These are phyloP conservation scores for Falco biarmicus DNA, from an alignment of 2,797 vertebrate genomes.

Conservation along the genomic window DNA sequence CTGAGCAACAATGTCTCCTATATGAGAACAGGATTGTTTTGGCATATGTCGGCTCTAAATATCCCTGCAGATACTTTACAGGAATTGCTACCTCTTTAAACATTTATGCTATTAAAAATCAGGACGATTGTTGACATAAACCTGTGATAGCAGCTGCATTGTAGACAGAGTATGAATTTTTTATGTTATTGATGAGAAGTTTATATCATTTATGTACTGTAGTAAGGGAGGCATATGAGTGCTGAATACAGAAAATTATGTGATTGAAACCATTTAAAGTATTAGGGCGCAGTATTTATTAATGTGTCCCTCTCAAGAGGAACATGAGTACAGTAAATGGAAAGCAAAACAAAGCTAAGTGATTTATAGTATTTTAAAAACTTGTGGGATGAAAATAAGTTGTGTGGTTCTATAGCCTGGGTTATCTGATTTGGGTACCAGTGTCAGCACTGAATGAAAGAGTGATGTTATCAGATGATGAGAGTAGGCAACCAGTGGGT, in stretches of 20 bases:
- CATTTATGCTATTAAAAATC: slow-evolving; percentile 76
- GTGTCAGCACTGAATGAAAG: not conserved
- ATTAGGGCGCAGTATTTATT: slow-evolving; percentile 21
- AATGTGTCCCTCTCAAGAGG: not conserved
- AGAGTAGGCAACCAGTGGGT: not conserved
- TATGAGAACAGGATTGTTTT: slow-evolving; percentile 36
- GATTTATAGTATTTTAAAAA: not conserved
- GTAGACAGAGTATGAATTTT: slow-evolving; percentile 72
- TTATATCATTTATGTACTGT: slow-evolving; percentile 70
- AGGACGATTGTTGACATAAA: slow-evolving; percentile 71
- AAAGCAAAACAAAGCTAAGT: slow-evolving; percentile 19
- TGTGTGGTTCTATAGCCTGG: not conserved
- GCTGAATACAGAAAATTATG: slow-evolving; percentile 45
- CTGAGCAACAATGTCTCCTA: slow-evolving; percentile 67
- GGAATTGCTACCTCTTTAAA: slow-evolving; percentile 73
- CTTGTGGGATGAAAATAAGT: not conserved
- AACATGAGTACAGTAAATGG: not conserved
- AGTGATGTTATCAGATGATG: not conserved
- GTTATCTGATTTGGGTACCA: not conserved
- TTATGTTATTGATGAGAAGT: slow-evolving; percentile 74
- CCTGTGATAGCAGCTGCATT: slow-evolving; percentile 69
- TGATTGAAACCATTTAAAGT: slow-evolving; percentile 8
- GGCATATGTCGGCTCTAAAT: slow-evolving; percentile 55
- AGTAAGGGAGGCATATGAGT: slow-evolving; percentile 44
- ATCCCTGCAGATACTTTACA: slow-evolving; percentile 65